Evolutionary conservation across 2,113 vertebrate genomes (phyloP), one percentile per base, ranked within the genome.

Genomic region (Picathartes gymnocephalus): DNA sequence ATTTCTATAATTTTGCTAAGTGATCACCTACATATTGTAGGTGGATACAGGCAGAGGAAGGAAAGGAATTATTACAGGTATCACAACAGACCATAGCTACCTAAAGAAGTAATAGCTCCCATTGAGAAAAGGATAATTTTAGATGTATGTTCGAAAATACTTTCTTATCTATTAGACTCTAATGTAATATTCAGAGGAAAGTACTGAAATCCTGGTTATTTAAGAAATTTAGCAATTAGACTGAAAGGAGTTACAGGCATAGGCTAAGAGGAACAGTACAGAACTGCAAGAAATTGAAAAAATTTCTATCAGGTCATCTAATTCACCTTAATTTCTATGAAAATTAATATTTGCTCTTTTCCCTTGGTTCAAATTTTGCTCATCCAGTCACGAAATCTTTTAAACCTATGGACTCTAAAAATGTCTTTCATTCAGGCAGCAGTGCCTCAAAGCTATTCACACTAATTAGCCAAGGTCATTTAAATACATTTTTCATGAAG

Each of bases 401-500:
- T 96, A 95, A 97, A 97, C 96, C 90, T 98, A 93, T 90, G 92
- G 79, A 93, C 78, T 93, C 76, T 91, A 68, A 96, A 96, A 96
- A 86, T 70, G 84, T 56, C 84, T 94, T 93, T 96, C 80, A 72
- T 94, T 97, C 86, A 95, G 81, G 86, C 28, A 45, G 65, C 68
- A 90, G 81, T 93, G 93, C 96, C 97, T 97, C 86, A 76, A 76
- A 98, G 94, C 92, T 86, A 96, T 91, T 97, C 97, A 95, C 37
- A 40, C 81, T 97, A 97, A 98, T 98, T 98, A 98, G 87, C 93
- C 95, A 96, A 97, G 97, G 97, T 98, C 96, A 97, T 98, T 98
- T 97, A 97, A 98, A 98, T 98, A 97, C 96, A 98, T 98, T 98
- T 98, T 98, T 95, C 95, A 98, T 97, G 95, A 98, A 98, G 93